Percentiles rank a stretch among this genome's conserved stretches.
These are phyloP conservation scores for Exocentrus adspersus DNA, from an alignment of 2,888 invertebrate species.

Conservation along the genomic window DNA sequence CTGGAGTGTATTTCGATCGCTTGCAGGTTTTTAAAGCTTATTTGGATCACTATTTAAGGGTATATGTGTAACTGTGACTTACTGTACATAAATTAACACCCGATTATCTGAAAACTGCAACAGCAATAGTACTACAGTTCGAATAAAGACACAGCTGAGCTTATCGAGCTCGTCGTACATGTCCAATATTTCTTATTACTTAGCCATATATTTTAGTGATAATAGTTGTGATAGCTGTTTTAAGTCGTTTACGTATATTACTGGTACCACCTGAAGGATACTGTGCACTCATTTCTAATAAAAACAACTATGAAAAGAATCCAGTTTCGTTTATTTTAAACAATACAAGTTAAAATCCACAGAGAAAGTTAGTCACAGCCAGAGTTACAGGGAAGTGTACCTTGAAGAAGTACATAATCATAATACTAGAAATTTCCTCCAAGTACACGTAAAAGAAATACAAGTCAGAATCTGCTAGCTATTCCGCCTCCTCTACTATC, in stretches of 20 bases:
- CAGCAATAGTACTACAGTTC: too few relatives aligned
- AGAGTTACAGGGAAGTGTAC: not conserved
- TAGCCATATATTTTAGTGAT: slow-evolving; percentile 51
- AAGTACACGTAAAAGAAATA: too few relatives aligned
- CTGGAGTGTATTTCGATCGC: too few relatives aligned
- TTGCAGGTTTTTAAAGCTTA: too few relatives aligned
- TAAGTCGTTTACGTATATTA: slow-evolving; percentile 44
- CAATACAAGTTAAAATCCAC: not conserved
- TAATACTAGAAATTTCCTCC: too few relatives aligned
- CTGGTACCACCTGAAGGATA: slow-evolving; percentile 38
- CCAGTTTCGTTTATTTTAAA: not conserved
- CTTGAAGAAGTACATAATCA: too few relatives aligned
- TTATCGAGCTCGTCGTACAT: too few relatives aligned
- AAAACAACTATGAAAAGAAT: not conserved
- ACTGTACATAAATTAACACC: not conserved
- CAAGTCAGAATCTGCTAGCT: slow-evolving; percentile 69
- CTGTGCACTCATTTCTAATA: slow-evolving; percentile 42
- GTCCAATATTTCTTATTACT: too few relatives aligned
- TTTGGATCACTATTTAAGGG: not conserved
- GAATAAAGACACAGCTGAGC: too few relatives aligned
- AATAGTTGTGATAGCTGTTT: slow-evolving; percentile 47
- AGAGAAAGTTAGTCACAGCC: slow-evolving; percentile 21
- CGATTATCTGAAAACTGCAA: too few relatives aligned
- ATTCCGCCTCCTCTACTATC: slow-evolving; percentile 79
- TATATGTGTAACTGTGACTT: not conserved